Conservation (phyloP, 2,797 vertebrate genomes). For the Melanotaenia boesemani region DNA sequence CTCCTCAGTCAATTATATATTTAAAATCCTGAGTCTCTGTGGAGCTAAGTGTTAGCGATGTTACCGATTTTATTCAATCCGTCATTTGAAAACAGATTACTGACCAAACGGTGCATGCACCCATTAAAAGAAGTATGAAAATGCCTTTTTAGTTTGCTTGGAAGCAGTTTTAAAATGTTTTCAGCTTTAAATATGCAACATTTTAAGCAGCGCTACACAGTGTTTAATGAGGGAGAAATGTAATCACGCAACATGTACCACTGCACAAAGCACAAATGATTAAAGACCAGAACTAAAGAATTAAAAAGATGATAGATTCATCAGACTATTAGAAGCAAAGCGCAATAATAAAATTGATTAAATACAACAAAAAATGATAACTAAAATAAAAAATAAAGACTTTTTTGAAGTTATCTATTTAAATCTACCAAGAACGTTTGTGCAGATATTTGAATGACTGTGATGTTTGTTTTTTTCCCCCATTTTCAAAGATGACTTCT, state of each 20-base stretch:
- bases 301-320: neutral
- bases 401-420: neutral
- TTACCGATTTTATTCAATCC: neutral
- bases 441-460: neutral
- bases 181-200: neutral
- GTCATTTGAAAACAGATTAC: neutral
- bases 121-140: neutral
- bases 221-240: neutral
- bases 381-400: neutral
- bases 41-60: neutral
- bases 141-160: neutral
- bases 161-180: neutral
- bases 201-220: neutral
- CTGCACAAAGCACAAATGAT: neutral
- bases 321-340: neutral
- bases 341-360: neutral
- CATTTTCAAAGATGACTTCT: neutral
- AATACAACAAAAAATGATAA: too few species aligned
- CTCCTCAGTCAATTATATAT: slow-evolving; percentile 39
- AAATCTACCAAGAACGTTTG: neutral
- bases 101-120: neutral
- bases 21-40: slow-evolving; percentile 30
- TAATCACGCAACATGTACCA: neutral
- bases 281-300: neutral
- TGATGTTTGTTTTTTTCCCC: neutral